Conservation (phyloP, 2,113 vertebrate species). For the Spizaetus ornatus region DNA sequence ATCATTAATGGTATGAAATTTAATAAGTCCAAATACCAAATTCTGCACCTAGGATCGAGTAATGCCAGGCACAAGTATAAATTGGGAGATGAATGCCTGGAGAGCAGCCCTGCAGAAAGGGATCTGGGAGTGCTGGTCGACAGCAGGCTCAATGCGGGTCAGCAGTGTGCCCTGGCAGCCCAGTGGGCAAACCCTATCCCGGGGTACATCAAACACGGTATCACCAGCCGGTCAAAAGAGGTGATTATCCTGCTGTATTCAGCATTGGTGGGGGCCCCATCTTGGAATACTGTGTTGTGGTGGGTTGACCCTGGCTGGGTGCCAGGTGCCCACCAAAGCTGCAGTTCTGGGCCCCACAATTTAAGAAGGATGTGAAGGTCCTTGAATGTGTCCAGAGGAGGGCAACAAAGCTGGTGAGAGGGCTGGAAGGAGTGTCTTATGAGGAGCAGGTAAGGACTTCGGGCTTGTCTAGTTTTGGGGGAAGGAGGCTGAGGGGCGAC, state of each 20-base stretch:
- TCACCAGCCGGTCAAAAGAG: no score
- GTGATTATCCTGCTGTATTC: no score
- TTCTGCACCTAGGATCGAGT: not conserved
- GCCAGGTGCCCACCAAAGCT: no score
- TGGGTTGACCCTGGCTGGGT: no score
- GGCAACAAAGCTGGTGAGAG: not conserved
- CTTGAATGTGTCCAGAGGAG: not conserved
- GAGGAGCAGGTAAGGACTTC: not conserved
- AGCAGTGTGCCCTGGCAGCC: not conserved
- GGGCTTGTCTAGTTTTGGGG: not conserved
- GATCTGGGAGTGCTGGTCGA: rapidly evolving
- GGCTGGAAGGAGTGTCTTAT: not conserved
- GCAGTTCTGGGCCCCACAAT: no score
- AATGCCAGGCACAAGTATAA: rapidly evolving
- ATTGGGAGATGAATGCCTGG: not conserved
- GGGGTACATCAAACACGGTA: no score
- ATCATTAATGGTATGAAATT: not conserved
- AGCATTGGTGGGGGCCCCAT: no score
- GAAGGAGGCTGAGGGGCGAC: no score
- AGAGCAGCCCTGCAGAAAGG: not conserved
- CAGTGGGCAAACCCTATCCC: rapidly evolving
- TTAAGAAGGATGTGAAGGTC: not conserved
- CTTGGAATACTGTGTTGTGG: not conserved
- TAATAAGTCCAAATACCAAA: not conserved
- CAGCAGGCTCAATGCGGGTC: not conserved